These are phyloP conservation scores for Xyrichtys novacula DNA, from an alignment of 2,797 vertebrate genomes.

Conservation along the genomic window DNA sequence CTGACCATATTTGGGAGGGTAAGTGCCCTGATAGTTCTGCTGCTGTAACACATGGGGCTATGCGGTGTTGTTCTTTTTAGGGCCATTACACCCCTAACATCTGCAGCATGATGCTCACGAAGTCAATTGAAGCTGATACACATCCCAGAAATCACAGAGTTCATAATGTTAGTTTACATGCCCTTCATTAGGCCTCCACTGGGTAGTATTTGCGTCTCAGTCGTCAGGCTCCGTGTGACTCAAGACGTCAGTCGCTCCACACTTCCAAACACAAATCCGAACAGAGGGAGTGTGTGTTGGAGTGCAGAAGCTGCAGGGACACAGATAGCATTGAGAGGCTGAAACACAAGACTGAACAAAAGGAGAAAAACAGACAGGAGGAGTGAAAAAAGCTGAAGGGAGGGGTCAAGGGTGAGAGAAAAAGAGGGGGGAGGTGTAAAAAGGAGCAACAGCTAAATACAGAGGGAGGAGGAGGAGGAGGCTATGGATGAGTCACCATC, in stretches of 20 bases:
- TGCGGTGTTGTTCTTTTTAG: background rate
- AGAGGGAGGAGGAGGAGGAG: conserved; percentile 29
- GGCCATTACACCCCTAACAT: conserved; percentile 13
- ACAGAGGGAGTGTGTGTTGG: conserved; percentile 59
- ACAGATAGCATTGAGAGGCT: conserved; percentile 34
- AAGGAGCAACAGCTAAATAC: conserved; percentile 32
- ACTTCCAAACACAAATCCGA: conserved; percentile 14
- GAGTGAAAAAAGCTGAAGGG: conserved; percentile 23
- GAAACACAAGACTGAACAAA: conserved; percentile 17
- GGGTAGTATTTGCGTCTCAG: conserved; percentile 28
- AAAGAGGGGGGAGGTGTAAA: conserved; percentile 49
- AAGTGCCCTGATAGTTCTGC: background rate
- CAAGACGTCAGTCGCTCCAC: conserved; percentile 17
- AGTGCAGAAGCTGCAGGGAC: conserved; percentile 58
- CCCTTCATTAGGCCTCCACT: conserved; percentile 46
- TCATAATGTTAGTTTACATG: conserved; percentile 41
- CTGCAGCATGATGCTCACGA: conserved; percentile 5
- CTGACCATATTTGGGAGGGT: no score
- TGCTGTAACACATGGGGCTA: background rate
- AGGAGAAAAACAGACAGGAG: conserved; percentile 20
- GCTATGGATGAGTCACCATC: conserved; percentile 81
- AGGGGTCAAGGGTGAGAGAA: conserved; percentile 23
- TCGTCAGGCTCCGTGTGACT: conserved; percentile 45
- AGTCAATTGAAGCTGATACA: conserved; percentile 29
- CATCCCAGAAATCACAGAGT: conserved; percentile 2